Base-by-base conservation (phyloP, 2,888 invertebrate genomes). In the Drosophila rubida region DNA sequence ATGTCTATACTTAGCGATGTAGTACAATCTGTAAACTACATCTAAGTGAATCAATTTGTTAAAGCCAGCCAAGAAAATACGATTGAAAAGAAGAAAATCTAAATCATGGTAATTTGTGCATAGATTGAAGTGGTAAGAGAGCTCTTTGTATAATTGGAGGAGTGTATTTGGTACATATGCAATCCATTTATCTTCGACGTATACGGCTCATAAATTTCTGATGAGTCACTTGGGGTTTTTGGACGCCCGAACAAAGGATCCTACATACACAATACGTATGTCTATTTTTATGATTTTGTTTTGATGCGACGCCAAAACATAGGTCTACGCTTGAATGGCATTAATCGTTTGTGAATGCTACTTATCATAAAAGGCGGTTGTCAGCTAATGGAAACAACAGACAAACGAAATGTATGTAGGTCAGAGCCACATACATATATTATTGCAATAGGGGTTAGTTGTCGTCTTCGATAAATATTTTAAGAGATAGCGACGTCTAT, bases 171-270 rank as follows among this genome's bases (percentile, higher is more conserved):
- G 22, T 37, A 61, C 61, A 64, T 63, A 69, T 64, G 54, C 50
- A 61, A 61, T 41, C 49, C 65, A 75, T 71, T 68, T 65, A 64
- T 48, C 51, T 48, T 64, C 25, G 32, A 25, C 59, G 64, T 77
- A 54, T 61, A 70, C 74, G 74, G 68, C 53, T 74, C 74, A 87
- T 88, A 75, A 84, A 84, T 69, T 84, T 81, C 75, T 81, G 65
- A 87, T 84, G 68, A 80, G 60, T 66, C 80, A 67, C 61, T 64
- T 55, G 75, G 51, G 69, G 59, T 11, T 8, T 23, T 30, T 16
- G 45, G 27, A 11, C 27, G 5, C 41, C 32, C 11, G 3, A 11
- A 14, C 42, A 14, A 1, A 13, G 45, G 32, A 64, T 32, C 14
- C 35, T 37, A 37, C 44, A 59, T 45, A 46, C 59, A 23, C 22